Base-by-base conservation (phyloP, 1,140 invertebrate species). In the Pseudoatta argentina region DNA sequence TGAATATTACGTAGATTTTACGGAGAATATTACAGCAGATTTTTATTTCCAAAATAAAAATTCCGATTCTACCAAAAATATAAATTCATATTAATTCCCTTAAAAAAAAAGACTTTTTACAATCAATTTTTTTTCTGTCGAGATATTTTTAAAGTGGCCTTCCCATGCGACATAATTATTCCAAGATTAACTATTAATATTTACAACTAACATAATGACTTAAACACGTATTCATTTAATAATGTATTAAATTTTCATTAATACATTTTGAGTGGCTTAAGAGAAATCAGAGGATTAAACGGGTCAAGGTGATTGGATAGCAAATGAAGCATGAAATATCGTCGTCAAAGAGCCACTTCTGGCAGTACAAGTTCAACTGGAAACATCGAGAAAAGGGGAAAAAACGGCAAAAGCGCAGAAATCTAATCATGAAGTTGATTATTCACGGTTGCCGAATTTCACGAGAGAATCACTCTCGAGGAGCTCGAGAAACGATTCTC, bases 401-500 rank as follows among this genome's bases (percentile, higher is more conserved):
- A 57, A 71, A 44, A 16, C n/a, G 34, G 6, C 21, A 14, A 44
- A 30, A 30, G 24, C 34, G 51, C 69, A 73, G 72, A 63, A 75
- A 61, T 75, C 69, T 83, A 83, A 83, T 83, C 79, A 63, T 30
- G 78, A 30, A 64, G 27, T 34, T 48, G 79, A 83, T 83, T 75
- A 73, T 83, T 75, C 79, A 73, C 67, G 55, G 79, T 83, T 27
- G 55, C 69, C 69, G 66, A 81, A 66, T 57, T 57, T 69, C 48
- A 16, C 57, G 55, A 39, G 39, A 75, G 55, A 63, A 14, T 61
- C 39, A 27, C 27, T 30, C 12, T 61, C 55, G 55, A 48, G 67
- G 2, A 14, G 39, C 39, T 44, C 39, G 7, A 27, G 55, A n/a
- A 66, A 48, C 27, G 55, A 75, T 83, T 83, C 79, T 63, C 55